Conservation (phyloP, 2,888 invertebrate genomes). For the Drosophila nr. fundita region DNA sequence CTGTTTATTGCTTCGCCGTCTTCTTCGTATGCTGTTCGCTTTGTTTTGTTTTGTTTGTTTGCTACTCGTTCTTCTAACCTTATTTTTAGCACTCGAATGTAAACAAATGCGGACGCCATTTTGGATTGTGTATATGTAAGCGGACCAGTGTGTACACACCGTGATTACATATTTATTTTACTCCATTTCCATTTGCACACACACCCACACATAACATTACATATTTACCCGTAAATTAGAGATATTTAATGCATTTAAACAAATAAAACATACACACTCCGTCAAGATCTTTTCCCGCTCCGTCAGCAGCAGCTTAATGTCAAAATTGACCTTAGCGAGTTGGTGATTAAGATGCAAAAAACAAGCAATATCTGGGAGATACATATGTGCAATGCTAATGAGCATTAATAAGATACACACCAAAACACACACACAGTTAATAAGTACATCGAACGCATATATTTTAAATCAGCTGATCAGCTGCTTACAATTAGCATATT, state of each 20-base stretch:
- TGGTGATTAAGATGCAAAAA: conserved; percentile 49
- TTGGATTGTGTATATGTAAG: conserved; percentile 26
- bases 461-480: conserved; percentile 5
- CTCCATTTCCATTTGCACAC: conserved; percentile 34
- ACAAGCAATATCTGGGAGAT: conserved; percentile 35
- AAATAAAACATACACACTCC: not conserved
- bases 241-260: not conserved
- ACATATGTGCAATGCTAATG: conserved; percentile 38
- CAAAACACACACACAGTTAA: not conserved
- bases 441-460: conserved; percentile 13
- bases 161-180: conserved; percentile 27
- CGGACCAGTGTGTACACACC: conserved; percentile 38
- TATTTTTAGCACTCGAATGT: conserved; percentile 53
- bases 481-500: conserved; percentile 13
- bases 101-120: conserved; percentile 49
- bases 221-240: not conserved
- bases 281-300: conserved; percentile 42
- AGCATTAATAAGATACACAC: conserved; percentile 42
- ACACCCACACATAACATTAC: conserved; percentile 2
- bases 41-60: conserved; percentile 16
- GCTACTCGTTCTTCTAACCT: conserved; percentile 31
- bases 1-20: conserved; percentile 8
- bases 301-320: conserved; percentile 34
- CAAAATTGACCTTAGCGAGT: conserved; percentile 55
- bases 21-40: not conserved